Evolutionary conservation across 2,113 vertebrate genomes (phyloP).

Genomic region (Salminus brasiliensis): DNA sequence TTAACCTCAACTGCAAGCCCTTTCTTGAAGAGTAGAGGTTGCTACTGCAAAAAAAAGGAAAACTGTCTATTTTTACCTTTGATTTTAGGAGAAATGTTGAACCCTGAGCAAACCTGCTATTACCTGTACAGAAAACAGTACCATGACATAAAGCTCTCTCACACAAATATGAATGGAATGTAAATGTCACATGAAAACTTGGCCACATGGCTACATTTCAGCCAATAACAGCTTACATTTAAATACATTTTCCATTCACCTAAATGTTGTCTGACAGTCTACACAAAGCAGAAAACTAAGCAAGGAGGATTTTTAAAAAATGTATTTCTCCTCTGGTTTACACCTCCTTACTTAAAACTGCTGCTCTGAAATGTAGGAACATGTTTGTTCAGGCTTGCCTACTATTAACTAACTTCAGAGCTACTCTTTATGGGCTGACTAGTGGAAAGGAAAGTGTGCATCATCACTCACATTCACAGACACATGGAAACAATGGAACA

Average conservation of each 20-base stretch:
- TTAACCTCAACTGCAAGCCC: too few relatives aligned
- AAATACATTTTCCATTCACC: not conserved
- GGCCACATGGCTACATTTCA: too few relatives aligned
- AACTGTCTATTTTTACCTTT: too few relatives aligned
- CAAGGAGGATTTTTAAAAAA: not conserved
- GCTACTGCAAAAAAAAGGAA: too few relatives aligned
- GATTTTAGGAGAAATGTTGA: too few relatives aligned
- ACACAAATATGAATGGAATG: too few relatives aligned
- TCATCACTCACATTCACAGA: slow-evolving; percentile 28
- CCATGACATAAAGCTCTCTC: too few relatives aligned
- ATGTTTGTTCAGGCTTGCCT: slow-evolving; percentile 59
- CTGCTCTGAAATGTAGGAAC: slow-evolving; percentile 25
- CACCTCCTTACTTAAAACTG: slow-evolving; percentile 42
- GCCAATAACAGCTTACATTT: not conserved
- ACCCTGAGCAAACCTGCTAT: too few relatives aligned
- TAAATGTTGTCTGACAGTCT: not conserved
- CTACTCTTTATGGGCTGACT: slow-evolving; percentile 16
- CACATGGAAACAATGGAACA: not conserved
- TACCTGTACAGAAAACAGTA: too few relatives aligned
- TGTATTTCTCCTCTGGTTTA: not conserved
- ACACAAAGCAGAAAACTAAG: not conserved
- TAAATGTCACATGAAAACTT: too few relatives aligned
- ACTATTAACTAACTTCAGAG: slow-evolving; percentile 39
- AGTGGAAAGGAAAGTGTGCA: slow-evolving; percentile 42
- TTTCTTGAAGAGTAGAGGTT: too few relatives aligned